Percentiles rank a stretch among this genome's conserved stretches.
phyloP scores from a whole-genome alignment of 1,140 invertebrate species.

The Trichonephila clavata region DNA sequence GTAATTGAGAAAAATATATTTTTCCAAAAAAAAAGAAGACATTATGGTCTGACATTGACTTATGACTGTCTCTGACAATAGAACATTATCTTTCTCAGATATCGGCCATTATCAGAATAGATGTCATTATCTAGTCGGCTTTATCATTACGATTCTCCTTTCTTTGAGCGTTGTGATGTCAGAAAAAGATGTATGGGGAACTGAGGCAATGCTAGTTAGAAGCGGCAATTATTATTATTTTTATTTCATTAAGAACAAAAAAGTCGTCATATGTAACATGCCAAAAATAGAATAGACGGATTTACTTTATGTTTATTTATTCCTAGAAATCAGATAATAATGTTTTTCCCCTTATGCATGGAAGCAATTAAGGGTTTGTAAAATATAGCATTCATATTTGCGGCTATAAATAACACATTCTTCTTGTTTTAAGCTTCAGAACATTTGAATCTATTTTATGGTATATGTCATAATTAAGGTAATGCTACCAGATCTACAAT shows the following conservation, averaged over 20 bases:
- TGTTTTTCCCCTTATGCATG: neutral
- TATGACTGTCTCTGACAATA: too few relatives aligned
- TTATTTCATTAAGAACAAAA: neutral
- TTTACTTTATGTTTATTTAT: neutral
- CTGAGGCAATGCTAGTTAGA: neutral
- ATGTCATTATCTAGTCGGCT: conserved; percentile 40
- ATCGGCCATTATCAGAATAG: neutral
- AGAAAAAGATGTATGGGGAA: neutral
- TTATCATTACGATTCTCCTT: conserved; percentile 39
- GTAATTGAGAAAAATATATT: too few relatives aligned
- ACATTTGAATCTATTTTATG: too few relatives aligned
- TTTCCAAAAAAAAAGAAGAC: too few relatives aligned
- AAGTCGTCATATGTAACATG: neutral
- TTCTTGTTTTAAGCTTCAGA: too few relatives aligned
- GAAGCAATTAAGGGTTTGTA: too few relatives aligned
- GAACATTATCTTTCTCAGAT: too few relatives aligned
- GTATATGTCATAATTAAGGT: too few relatives aligned
- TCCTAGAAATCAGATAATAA: neutral
- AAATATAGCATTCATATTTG: too few relatives aligned
- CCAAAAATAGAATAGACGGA: neutral
- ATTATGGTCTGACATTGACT: too few relatives aligned
- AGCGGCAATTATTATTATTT: neutral
- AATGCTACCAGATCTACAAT: too few relatives aligned
- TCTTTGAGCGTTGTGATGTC: conserved; percentile 33
- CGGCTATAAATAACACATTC: too few relatives aligned